Percentiles rank a stretch among this genome's conserved stretches.
Conservation (phyloP, 2,888 invertebrate genomes). For the Brassicogethes aeneus region DNA sequence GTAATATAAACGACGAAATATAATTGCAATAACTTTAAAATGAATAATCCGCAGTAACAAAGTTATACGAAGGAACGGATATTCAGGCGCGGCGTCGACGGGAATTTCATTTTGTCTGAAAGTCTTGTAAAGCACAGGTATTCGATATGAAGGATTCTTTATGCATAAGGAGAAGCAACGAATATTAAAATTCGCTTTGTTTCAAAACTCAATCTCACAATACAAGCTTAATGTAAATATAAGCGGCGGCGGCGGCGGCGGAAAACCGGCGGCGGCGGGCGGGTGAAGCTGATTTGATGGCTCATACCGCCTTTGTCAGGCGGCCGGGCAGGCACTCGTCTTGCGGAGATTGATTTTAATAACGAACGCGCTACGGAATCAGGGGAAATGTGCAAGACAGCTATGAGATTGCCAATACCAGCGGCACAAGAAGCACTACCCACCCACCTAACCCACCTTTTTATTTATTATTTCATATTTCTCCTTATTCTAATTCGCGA, state of each 20-base stretch:
- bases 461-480: too few relatives aligned
- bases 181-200: constrained; percentile 40
- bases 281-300: constrained; percentile 31
- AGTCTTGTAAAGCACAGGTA: constrained; percentile 25
- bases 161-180: constrained; percentile 31
- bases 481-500: too few relatives aligned
- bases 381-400: constrained; percentile 31
- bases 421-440: too few relatives aligned
- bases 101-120: constrained; percentile 2
- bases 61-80: not conserved
- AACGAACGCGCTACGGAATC: constrained; percentile 25
- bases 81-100: not conserved
- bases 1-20: not conserved
- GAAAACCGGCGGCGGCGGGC: constrained; percentile 27
- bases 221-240: constrained; percentile 38
- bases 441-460: too few relatives aligned
- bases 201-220: constrained; percentile 39
- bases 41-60: not conserved
- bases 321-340: constrained; percentile 22
- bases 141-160: constrained; percentile 32
- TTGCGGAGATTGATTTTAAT: constrained; percentile 35
- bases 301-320: constrained; percentile 30
- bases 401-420: constrained; percentile 34
- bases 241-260: constrained; percentile 34
- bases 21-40: constrained; percentile 1